A percentile compares a stretch with the other conserved stretches of the same genome.
phyloP scores from a whole-genome alignment of 2,113 vertebrate genomes.

The human region DNA sequence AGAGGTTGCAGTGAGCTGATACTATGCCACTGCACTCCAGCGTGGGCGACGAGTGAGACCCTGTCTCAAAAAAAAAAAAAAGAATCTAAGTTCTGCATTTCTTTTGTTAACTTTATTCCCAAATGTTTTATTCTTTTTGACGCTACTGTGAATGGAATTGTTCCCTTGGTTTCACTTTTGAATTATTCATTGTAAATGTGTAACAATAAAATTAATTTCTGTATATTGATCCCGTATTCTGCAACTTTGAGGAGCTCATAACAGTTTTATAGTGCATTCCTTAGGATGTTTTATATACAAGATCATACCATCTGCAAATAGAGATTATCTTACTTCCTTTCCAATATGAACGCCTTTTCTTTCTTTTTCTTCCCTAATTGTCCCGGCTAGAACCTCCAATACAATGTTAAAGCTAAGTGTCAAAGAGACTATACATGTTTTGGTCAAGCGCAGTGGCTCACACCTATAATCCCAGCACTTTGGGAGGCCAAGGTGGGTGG shows the following conservation, averaged over 20 bases:
- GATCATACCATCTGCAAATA: not conserved
- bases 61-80: too few species aligned
- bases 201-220: not conserved
- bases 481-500: too few species aligned
- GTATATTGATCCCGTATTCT: not conserved
- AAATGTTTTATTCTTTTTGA: not conserved
- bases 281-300: not conserved
- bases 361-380: not conserved
- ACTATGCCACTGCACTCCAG: too few species aligned
- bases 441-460: too few species aligned
- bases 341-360: not conserved
- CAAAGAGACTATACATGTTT: not conserved
- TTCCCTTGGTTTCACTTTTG: not conserved
- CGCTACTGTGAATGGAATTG: not conserved
- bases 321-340: constrained; percentile 1
- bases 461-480: too few species aligned
- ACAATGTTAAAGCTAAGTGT: not conserved
- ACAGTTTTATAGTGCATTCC: not conserved
- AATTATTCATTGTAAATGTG: not conserved
- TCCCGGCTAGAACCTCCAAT: not conserved
- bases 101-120: not conserved
- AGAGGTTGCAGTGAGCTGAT: too few species aligned
- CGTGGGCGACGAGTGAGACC: too few species aligned
- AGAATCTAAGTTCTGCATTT: not conserved
- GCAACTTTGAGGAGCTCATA: not conserved